Percentiles rank a stretch among this genome's conserved stretches.
phyloP scores from a whole-genome alignment of 2,888 invertebrate genomes.

The Philonicus albiceps region DNA sequence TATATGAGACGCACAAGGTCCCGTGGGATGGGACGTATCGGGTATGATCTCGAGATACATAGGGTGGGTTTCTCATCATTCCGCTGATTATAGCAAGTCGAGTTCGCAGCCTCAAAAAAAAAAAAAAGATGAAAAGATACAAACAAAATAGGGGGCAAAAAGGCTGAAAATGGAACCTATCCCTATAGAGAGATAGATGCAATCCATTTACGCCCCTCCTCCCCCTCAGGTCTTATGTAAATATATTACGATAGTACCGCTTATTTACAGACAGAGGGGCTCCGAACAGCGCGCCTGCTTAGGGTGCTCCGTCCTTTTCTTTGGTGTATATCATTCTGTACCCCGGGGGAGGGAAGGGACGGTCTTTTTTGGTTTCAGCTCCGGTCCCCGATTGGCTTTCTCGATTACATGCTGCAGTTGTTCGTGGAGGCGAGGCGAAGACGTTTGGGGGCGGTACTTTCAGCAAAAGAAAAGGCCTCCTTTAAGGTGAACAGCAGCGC shows the following conservation, averaged over 20 bases:
- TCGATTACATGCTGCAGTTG: constrained; percentile 30
- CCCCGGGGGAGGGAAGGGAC: background rate
- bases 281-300: background rate
- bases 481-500: background rate
- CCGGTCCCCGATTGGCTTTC: background rate
- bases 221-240: background rate
- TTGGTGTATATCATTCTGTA: background rate
- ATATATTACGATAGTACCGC: background rate
- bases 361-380: background rate
- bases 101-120: background rate
- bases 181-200: background rate
- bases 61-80: constrained; percentile 31
- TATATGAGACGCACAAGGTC: background rate
- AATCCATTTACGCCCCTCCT: background rate
- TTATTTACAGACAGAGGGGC: background rate
- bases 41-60: constrained; percentile 3
- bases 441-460: constrained; percentile 12
- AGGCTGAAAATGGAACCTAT: constrained; percentile 25
- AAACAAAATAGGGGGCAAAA: background rate
- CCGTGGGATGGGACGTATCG: constrained; percentile 17
- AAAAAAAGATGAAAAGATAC: background rate
- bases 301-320: constrained; percentile 2
- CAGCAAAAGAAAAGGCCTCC: background rate
- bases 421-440: background rate
- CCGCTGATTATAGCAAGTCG: constrained; percentile 28